phyloP scores from a whole-genome alignment of 1,140 invertebrate genomes.

The Leptinotarsa undecemlineata region DNA sequence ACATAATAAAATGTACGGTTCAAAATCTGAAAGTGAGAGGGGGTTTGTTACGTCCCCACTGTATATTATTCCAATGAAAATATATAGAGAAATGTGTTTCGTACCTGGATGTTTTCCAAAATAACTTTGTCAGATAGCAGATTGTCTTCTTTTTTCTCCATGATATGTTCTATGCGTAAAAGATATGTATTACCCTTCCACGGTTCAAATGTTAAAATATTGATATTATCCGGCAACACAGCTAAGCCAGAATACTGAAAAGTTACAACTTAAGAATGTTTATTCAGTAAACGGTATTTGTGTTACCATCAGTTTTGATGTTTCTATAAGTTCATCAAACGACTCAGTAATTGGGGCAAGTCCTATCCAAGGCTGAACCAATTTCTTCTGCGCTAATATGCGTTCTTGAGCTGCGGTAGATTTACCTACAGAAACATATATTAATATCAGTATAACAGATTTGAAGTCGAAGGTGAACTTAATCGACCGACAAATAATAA shows the following conservation, averaged over 20 bases:
- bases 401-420: constrained; percentile 30
- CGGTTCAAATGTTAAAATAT: constrained; percentile 84
- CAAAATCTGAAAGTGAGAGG: too few relatives aligned
- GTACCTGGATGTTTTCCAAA: not conserved
- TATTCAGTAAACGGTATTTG: not conserved
- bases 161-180: constrained; percentile 84
- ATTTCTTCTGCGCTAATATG: constrained; percentile 38
- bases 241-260: constrained; percentile 39
- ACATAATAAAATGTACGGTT: too few relatives aligned
- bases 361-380: constrained; percentile 42
- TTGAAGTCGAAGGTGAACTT: too few relatives aligned
- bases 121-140: constrained; percentile 54
- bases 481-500: too few relatives aligned
- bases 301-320: constrained; percentile 10
- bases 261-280: not conserved
- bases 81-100: too few relatives aligned
- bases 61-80: too few relatives aligned
- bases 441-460: not conserved
- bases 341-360: constrained; percentile 13
- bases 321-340: not conserved
- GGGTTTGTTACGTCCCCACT: too few relatives aligned
- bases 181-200: constrained; percentile 71
- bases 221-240: constrained; percentile 74
- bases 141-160: constrained; percentile 71
- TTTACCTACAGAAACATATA: constrained; percentile 37